Evolutionary conservation across 2,113 vertebrate genomes (phyloP).

Genomic region (Ciconia maguari): DNA sequence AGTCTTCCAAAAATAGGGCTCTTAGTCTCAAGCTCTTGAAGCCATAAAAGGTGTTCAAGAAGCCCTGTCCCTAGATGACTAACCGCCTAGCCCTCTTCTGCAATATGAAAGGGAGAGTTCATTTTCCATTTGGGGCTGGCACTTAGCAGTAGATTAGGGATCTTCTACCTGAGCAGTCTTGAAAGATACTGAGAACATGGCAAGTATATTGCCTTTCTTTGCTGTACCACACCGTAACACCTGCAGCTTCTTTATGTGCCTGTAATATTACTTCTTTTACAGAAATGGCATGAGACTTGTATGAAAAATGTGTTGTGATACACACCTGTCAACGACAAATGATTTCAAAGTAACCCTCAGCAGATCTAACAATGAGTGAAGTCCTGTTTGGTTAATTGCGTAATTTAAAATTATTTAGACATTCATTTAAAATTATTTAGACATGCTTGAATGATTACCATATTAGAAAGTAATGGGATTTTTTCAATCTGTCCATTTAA

Average conservation of each 20-base stretch:
- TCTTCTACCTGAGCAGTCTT: not conserved
- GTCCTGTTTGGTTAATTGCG: not conserved
- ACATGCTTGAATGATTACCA: not conserved
- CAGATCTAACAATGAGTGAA: not conserved
- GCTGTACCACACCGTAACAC: not conserved
- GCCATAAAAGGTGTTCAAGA: constrained; percentile 59
- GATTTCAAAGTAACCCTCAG: not conserved
- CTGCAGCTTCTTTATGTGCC: not conserved
- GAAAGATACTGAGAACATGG: not conserved
- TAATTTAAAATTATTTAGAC: not conserved
- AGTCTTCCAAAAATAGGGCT: constrained; percentile 14
- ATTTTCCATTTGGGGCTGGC: not conserved
- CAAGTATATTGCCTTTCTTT: not conserved
- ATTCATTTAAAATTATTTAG: not conserved
- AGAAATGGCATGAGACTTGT: not conserved
- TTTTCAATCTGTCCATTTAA: not conserved
- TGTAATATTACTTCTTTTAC: not conserved
- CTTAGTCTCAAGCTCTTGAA: not conserved
- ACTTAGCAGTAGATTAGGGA: not conserved
- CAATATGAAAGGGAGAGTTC: not conserved
- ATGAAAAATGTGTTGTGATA: not conserved
- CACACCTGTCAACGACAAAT: not conserved
- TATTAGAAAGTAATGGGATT: not conserved
- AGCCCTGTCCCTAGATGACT: constrained; percentile 26
- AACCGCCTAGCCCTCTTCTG: not conserved